phyloP scores from a whole-genome alignment of 2,113 vertebrate genomes.

The Gila orcuttii region DNA sequence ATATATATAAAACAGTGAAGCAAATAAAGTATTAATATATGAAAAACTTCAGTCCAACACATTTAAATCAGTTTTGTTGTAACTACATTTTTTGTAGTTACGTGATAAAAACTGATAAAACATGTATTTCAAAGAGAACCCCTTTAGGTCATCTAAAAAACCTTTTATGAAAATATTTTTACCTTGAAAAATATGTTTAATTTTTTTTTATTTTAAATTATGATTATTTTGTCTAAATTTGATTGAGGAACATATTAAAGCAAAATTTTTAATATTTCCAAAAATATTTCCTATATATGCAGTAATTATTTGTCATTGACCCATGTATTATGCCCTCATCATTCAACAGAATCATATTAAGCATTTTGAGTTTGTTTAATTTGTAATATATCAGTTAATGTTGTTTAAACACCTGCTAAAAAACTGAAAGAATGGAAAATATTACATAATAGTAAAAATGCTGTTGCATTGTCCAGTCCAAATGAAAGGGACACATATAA shows the following conservation, averaged over 20 bases:
- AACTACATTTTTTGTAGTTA: not conserved
- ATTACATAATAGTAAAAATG: not conserved
- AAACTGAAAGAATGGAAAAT: not conserved
- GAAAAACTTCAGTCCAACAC: not conserved
- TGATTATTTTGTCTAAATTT: no score
- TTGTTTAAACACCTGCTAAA: not conserved
- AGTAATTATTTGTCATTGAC: not conserved
- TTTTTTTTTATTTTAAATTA: not conserved
- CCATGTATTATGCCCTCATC: not conserved
- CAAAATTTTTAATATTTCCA: not conserved
- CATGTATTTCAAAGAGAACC: not conserved
- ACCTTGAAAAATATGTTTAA: not conserved
- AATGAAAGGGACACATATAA: not conserved
- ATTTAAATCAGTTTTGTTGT: not conserved
- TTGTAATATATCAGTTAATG: not conserved
- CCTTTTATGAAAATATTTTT: not conserved
- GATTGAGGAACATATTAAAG: no score
- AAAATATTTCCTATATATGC: not conserved
- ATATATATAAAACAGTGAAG: not conserved
- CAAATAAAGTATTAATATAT: not conserved
- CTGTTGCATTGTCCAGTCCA: constrained; percentile 12
- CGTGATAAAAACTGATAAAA: not conserved
- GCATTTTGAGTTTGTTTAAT: not conserved
- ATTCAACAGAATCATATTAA: not conserved
- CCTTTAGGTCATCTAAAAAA: no score